Base-by-base conservation (phyloP, 2,113 vertebrate species). In the Oryzias javanicus region DNA sequence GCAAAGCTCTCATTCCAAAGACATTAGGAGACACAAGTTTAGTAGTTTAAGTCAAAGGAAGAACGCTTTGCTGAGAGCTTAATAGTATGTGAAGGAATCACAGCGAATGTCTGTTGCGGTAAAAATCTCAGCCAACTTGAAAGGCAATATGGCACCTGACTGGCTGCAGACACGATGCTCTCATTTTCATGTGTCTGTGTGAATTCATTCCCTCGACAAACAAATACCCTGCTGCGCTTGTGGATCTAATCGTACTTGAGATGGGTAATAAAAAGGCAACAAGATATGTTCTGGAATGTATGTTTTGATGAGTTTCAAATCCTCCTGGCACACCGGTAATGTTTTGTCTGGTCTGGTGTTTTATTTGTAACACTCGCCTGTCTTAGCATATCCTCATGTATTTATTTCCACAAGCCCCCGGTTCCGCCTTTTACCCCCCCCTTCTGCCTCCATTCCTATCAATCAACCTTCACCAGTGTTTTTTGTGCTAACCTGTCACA, bases 1-100 rank as follows among this genome's bases (percentile, higher is more conserved):
- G 58, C 24, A 55, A 46, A 54, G 49, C 61, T 60, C 50, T 76
- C 42, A 79, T 74, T 71, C 60, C 64, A 45, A 82, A 63, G 48
- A 65, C 76, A 68, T 76, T 50, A 54, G 71, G 71, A 74, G 69
- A 49, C 52, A 57, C 29, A 24, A 55, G 61, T 25, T 40, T 7
- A 17, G 25, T 29, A 64, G 46, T n/a, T 12, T 10, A 47, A 17
- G 67, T 60, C 25, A 78, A 56, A 70, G 27, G 60, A 53, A 51
- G n/a, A 19, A 62, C 4, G 17, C 66, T 41, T 19, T 7, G 16
- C n/a, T 61, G 73, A 46, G 55, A 78, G 25, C 41, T 15, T 70
- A 60, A 81, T 72, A 60, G 19, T 48, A 42, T 54, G 19, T 50
- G 78, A 70, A 49, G 42, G 53, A 55, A 58, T 75, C 48, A 52